These are phyloP conservation scores for Caenorhabditis virilis DNA, from an alignment of 2,888 invertebrate species.

Conservation along the genomic window DNA sequence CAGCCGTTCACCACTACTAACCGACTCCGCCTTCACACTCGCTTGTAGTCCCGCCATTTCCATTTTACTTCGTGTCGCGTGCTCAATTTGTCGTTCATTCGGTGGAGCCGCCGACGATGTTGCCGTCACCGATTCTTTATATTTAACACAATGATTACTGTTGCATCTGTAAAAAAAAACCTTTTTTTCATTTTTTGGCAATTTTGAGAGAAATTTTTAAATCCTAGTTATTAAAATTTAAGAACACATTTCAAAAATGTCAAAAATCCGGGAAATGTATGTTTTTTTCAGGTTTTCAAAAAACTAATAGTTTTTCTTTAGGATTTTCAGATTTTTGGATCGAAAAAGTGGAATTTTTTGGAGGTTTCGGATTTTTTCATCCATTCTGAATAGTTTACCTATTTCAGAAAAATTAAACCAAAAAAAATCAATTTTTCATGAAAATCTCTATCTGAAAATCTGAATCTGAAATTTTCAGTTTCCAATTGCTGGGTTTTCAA, in stretches of 20 bases:
- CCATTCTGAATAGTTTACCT: too few relatives aligned
- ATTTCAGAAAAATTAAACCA: too few relatives aligned
- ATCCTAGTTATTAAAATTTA: not conserved
- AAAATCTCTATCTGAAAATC: too few relatives aligned
- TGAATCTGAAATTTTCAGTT: too few relatives aligned
- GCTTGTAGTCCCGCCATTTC: not conserved
- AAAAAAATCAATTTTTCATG: too few relatives aligned
- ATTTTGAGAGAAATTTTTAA: not conserved
- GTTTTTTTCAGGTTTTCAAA: not conserved
- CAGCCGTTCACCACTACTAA: not conserved
- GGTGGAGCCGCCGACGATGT: not conserved
- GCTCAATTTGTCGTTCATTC: not conserved
- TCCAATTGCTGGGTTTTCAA: too few relatives aligned
- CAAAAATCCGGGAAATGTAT: too few relatives aligned
- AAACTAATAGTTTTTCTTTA: not conserved
- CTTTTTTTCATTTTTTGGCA: not conserved
- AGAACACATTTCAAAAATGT: too few relatives aligned
- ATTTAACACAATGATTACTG: slow-evolving; percentile 17
- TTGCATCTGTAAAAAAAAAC: slow-evolving; percentile 18
- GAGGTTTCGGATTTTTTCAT: too few relatives aligned
- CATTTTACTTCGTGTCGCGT: not conserved
- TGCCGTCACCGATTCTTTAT: slow-evolving; percentile 10
- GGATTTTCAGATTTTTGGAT: too few relatives aligned
- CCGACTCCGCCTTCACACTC: slow-evolving; percentile 1
- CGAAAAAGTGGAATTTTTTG: too few relatives aligned